Evolutionary conservation across 2,797 vertebrate species (phyloP), one percentile per base, ranked within the genome.

Genomic region (Gymnothorax reevesii): DNA sequence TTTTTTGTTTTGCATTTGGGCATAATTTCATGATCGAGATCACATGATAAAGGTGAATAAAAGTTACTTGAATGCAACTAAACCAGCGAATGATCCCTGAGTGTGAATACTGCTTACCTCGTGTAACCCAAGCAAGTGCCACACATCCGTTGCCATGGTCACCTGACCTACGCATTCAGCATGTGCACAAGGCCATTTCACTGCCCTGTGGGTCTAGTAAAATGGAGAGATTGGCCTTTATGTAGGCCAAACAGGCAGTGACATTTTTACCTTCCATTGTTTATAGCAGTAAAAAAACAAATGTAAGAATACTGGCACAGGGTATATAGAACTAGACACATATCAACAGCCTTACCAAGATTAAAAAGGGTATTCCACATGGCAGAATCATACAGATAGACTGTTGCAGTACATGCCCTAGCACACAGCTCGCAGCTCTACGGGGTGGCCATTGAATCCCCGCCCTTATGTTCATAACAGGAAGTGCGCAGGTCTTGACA

Each of bases 71-170:
- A 10, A 33, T 9, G 7, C 71, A 69, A 10, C 25, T 25, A 75
- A 1, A 42, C 17, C 69, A 42, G 33, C 9, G 9, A 77, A 77
- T 52, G 73, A 20, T 42, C 73, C 52, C 42, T 77, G 73, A 49
- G 33, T 42, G 33, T 52, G 42, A 13, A 52, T 1, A 77, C 15
- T 20, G 52, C 73, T 52, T 77, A 52, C 73, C 7, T 15, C 73
- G 52, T 77, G 73, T 6, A 77, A 49, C 73, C 73, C 73, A 77
- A 77, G 42, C 42, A 52, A 77, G 73, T 77, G 42, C 6, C 71
- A 42, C 42, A 77, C 73, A 52, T 77, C 73, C 52, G 73, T 77
- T 52, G 7, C 73, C 73, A 77, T 77, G 73, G 73, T 49, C 73
- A 12, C 42, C 27, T 52, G 33, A 42, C 73, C 33, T 49, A 49